Evolutionary conservation across 2,888 invertebrate genomes (phyloP), one percentile per base, ranked within the genome.

Genomic region (Polymixis lichenea): DNA sequence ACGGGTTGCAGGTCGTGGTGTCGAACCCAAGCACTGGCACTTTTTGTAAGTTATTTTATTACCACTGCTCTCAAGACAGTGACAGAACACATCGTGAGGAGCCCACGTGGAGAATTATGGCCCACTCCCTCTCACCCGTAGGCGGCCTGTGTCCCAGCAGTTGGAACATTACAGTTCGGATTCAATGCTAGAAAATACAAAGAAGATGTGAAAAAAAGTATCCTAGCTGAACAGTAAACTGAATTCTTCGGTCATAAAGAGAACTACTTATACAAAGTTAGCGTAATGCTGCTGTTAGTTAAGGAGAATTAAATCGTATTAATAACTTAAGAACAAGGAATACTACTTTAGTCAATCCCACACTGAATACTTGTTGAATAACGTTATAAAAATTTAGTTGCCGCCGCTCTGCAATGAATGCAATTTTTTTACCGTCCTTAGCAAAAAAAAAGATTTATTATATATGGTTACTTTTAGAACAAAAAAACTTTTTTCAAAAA

Each of bases 281-380:
- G n/a, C n/a, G n/a, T 65, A 28, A 17, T 53, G 2, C 32, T 51
- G 9, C 6, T 67, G 15, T 46, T 46, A 28, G 22, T 22, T 28
- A 15, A 28, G 28, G 19, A 61, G 11, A 61, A 32, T n/a, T 53
- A 22, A 67, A 56, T 43, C 43, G 13, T 56, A 43, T 56, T 55
- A 68, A 43, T 32, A 51, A 71, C 19, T 51, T 70, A 25, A 64
- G 49, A 70, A 32, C 32, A 32, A 64, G 13, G 13, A 32, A 49
- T 49, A 61, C 7, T 38, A 19, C n/a, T 64, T 64, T 64, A 38
- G 17, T 2, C 46, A 70, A 70, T 69, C 22, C 43, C 28, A 60
- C 28, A n/a, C 38, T n/a, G 32, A 64, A 51, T 15, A 51, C 32
- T 70, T 38, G 55, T 56, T 56, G 32, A 51, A 49, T n/a, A 25